Base-by-base conservation (phyloP, 2,797 vertebrate genomes). In the Notoglanidium macrostoma region DNA sequence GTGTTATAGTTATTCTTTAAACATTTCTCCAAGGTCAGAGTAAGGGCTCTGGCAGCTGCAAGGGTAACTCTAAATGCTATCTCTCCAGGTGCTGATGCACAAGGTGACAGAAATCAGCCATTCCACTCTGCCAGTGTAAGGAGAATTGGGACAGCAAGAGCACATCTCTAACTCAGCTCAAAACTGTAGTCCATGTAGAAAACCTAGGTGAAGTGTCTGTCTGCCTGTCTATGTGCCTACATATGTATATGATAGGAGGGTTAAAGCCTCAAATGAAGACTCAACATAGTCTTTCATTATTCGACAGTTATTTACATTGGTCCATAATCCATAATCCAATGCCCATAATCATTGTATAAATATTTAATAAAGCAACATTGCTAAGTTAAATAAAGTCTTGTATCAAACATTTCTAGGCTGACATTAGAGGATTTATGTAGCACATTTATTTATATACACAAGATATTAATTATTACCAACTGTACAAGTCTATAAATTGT, bases 11-110 rank as follows among this genome's bases (percentile, higher is more conserved):
- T 84, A 40, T 86, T 88, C 85, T 86, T 90, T 83, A 67, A 77
- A 70, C 49, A 11, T 79, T 83, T 79, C 77, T 88, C 65, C 85
- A 88, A 87, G 86, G 87, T 90, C 89, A 86, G 5, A 85, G 46
- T n/a, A 54, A 51, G 63, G 67, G 54, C 29, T 85, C 35, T 14
- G 29, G 55, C 26, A 86, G 59, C 40, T 80, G 85, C 83, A 77
- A 63, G 46, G 72, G 63, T 67, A 68, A 77, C 51, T 70, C 70
- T 44, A 40, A 49, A 54, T 68, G 76, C 44, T 32, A 70, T 85
- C 59, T 85, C 63, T 65, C 29, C 26, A 32, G 46, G 72, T 35
- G 21, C 65, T 85, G 76, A 81, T 87, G 76, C 57, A 89, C 82
- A 85, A 82, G 80, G 88, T 87, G 85, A 83, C 83, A 88, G 51